Evolutionary conservation across 2,113 vertebrate species (phyloP), one percentile per base, ranked within the genome.

Genomic region (Pao palembangensis): DNA sequence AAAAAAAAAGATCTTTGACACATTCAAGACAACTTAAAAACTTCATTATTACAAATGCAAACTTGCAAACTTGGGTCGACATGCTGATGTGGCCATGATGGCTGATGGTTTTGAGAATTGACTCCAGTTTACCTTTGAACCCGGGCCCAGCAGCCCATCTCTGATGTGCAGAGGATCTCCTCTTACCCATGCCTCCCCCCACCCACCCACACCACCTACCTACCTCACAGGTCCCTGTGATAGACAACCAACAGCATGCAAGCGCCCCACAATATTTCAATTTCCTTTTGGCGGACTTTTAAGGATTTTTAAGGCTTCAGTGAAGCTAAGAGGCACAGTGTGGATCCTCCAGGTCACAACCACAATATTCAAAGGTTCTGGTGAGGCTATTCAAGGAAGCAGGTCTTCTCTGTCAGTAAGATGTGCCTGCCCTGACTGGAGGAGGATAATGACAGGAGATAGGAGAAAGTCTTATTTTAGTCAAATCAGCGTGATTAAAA

Each of bases 211-310:
- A 4, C 42, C 42, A 3, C 75, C 69, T n/a, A n/a, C n/a, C n/a
- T n/a, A n/a, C 73, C 70, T 78, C 75, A 64, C 82, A 86, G 89
- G 88, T 73, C 72, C 38, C 53, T 73, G 89, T 95, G 94, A 95
- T 94, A 91, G 93, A 96, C 93, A 91, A 87, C 89, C 83, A 82
- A 89, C 92, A 88, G 90, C 85, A 85, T 91, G 92, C 89, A 91
- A 91, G 93, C 92, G 87, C 85, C 85, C 87, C 91, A 91, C 92
- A 93, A 94, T 95, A 95, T 93, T 96, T 96, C 93, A 94, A 95
- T 95, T 94, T 95, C 93, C 95, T 95, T 92, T 90, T 84, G 88
- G 85, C 85, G 85, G 44, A 47, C n/a, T n/a, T n/a, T n/a, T 84
- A 88, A 92, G 88, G 93, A 93, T 93, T 96, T 95, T 88, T 78